Evolutionary conservation across 2,888 invertebrate genomes (phyloP).

Genomic region (Eristalis intricaria): DNA sequence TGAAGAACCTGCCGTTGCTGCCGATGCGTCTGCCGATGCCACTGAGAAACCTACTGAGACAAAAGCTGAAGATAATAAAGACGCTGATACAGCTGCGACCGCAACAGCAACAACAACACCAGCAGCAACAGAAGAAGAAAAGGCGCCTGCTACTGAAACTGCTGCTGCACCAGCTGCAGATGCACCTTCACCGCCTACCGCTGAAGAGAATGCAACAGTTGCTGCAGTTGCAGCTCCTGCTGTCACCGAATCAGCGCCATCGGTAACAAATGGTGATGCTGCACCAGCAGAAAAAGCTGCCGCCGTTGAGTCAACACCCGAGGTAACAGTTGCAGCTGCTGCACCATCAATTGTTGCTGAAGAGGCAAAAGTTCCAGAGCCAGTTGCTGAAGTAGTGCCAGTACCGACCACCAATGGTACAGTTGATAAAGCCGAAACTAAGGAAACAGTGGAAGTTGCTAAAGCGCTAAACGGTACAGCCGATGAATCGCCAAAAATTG

Average conservation of each 20-base stretch:
- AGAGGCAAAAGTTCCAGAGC: slow-evolving; percentile 62
- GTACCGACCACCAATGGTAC: slow-evolving; percentile 68
- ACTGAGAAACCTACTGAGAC: slow-evolving; percentile 75
- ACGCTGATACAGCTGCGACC: slow-evolving; percentile 27
- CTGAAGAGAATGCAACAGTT: slow-evolving; percentile 22
- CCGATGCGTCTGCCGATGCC: slow-evolving; percentile 52
- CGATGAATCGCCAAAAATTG: slow-evolving; percentile 71
- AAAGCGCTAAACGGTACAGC: slow-evolving; percentile 68
- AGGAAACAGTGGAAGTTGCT: slow-evolving; percentile 66
- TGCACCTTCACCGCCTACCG: neutral
- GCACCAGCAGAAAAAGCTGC: slow-evolving; percentile 45
- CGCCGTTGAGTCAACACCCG: slow-evolving; percentile 43
- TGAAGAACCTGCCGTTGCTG: slow-evolving; percentile 73
- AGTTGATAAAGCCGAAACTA: slow-evolving; percentile 53
- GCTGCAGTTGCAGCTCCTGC: slow-evolving; percentile 77
- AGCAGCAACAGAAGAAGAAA: slow-evolving; percentile 50
- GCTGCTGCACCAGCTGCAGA: neutral
- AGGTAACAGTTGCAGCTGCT: slow-evolving; percentile 30
- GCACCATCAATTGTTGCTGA: slow-evolving; percentile 66
- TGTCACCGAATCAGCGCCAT: slow-evolving; percentile 4
- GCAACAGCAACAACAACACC: slow-evolving; percentile 27
- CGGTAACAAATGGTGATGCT: slow-evolving; percentile 23
- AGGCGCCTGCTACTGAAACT: slow-evolving; percentile 46
- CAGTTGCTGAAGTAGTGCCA: slow-evolving; percentile 51
- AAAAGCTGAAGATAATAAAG: slow-evolving; percentile 60